Percentiles rank a stretch among this genome's conserved stretches.
These are phyloP conservation scores for Pampus argenteus DNA, from an alignment of 2,797 vertebrate genomes.

Conservation along the genomic window DNA sequence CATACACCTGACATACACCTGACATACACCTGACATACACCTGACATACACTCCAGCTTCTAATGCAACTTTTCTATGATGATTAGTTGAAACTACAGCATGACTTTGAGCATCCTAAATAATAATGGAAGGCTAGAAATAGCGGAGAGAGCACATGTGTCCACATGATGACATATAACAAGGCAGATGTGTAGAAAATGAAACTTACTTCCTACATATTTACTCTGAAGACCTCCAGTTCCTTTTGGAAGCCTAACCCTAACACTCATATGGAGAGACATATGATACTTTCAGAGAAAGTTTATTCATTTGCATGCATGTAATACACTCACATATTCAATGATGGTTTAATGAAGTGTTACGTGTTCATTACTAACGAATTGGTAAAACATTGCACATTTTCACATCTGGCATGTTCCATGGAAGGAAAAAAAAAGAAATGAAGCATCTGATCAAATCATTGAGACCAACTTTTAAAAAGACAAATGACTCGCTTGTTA, in stretches of 20 bases:
- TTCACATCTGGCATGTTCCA: conserved; percentile 1
- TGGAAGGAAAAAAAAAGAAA: background rate
- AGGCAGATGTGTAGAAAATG: too few species aligned
- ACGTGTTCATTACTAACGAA: background rate
- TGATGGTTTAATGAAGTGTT: background rate
- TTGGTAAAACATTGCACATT: background rate
- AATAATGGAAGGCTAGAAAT: background rate
- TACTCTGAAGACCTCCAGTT: too few species aligned
- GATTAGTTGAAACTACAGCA: background rate
- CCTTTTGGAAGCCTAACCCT: background rate
- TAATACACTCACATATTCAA: background rate
- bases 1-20: too few species aligned
- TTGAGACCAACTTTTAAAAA: background rate
- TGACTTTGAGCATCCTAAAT: background rate
- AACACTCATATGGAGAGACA: background rate
- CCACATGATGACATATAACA: too few species aligned
- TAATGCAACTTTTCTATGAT: too few species aligned
- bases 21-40: too few species aligned
- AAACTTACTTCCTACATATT: too few species aligned
- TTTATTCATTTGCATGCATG: background rate
- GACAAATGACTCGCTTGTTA: background rate
- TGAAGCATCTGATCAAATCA: background rate
- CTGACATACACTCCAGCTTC: too few species aligned
- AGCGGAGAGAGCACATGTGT: too few species aligned
- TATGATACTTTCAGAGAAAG: background rate